Evolutionary conservation across 2,113 vertebrate species (phyloP).

Genomic region (Solea senegalensis): DNA sequence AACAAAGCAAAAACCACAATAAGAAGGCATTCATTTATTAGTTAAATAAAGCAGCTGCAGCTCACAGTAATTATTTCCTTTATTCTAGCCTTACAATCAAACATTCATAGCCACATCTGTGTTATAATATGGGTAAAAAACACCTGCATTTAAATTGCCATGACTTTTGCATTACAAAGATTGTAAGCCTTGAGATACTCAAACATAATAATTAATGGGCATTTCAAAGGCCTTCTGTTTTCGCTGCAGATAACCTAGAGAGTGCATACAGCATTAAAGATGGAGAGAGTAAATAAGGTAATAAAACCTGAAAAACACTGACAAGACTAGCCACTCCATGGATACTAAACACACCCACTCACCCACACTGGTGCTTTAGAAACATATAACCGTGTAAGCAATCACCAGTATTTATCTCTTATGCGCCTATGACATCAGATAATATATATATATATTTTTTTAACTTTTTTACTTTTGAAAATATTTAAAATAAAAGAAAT

Average conservation of each 20-base stretch:
- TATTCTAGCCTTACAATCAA: no score
- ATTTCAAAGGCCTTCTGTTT: neutral
- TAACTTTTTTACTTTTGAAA: no score
- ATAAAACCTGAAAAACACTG: conserved; percentile 31
- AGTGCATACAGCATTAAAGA: conserved; percentile 1
- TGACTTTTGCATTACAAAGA: neutral
- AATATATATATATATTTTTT: no score
- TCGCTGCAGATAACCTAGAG: conserved; percentile 1
- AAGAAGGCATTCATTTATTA: no score
- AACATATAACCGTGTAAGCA: neutral
- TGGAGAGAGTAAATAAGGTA: neutral
- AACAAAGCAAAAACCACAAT: no score
- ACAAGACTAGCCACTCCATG: conserved; percentile 10
- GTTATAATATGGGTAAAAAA: no score
- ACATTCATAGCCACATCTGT: no score
- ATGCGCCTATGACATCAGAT: no score
- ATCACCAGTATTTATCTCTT: no score
- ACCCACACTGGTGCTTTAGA: conserved; percentile 30
- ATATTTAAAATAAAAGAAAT: no score
- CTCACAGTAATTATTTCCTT: no score
- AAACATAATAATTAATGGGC: neutral
- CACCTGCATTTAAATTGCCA: neutral
- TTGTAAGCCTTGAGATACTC: neutral
- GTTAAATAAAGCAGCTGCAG: no score
- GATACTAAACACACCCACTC: conserved; percentile 20